Evolutionary conservation across 2,113 vertebrate genomes (phyloP), one percentile per base, ranked within the genome.

Genomic region (Vidua chalybeata): DNA sequence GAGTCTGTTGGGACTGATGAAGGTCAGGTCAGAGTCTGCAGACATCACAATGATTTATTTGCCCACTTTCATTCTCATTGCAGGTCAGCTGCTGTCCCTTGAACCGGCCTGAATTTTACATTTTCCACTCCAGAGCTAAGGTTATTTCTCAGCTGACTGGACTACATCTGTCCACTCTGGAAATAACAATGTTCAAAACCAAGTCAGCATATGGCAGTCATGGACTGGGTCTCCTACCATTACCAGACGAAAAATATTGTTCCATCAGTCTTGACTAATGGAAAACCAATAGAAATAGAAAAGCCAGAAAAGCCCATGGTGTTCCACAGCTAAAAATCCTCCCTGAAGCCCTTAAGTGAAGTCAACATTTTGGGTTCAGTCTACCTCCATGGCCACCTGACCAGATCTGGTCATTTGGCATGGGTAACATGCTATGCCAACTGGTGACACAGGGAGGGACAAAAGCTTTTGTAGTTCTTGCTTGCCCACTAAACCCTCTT

Each of bases 21-120:
- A 92, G 86, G 79, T 91, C 56, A 68, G 49, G 58, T 75, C 81
- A 93, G 58, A 73, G 30, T 73, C 68, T 49, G 74, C 61, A 87
- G 48, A 23, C 37, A 92, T 19, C 31, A 31, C 13, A 33, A 37
- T 71, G 52, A 82, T 94, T 89, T 81, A 84, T 90, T 84, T 84
- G 17, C 21, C 69, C 31, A 11, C 18, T 84, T 91, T 61, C 18
- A 37, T 15, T 96, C 69, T 82, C 49, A 64, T 80, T 73, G 23
- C 21, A 39, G 49, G 39, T 84, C 54, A 81, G 15, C 20, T 89
- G 31, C n/a, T 89, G 26, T 55, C 61, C 71, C 87, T 87, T 94
- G 64, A 87, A 61, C 33, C 4, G 54, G 24, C 15, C 35, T 79
- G 37, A 89, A 41, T 68, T 82, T 68, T 72, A 30, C n/a, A 37